These are phyloP conservation scores for Noctilio leporinus DNA, from an alignment of 2,113 vertebrate genomes.

Conservation along the genomic window DNA sequence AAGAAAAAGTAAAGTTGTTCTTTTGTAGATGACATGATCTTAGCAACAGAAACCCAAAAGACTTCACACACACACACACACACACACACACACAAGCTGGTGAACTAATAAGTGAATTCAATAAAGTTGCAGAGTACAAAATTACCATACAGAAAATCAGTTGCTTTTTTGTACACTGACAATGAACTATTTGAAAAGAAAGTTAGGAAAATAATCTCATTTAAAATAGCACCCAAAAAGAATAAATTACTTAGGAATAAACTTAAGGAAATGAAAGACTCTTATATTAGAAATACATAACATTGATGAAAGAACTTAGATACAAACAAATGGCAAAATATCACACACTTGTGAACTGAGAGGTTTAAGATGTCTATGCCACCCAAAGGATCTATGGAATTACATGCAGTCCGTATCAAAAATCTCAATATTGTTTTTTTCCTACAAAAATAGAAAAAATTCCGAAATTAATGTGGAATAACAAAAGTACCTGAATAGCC, in stretches of 20 bases:
- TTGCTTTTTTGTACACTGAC: not conserved
- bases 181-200: not conserved
- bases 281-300: not conserved
- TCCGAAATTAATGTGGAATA: not conserved
- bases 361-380: not conserved
- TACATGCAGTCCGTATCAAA: not conserved
- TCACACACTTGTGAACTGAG: not conserved
- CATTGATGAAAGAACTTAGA: not conserved
- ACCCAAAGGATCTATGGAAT: not conserved
- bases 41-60: not conserved
- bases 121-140: not conserved
- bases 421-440: not conserved
- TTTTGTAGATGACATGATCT: not conserved
- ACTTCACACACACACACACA: not conserved
- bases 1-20: not conserved
- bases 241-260: conserved; percentile 8
- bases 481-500: not conserved
- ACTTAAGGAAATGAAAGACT: not conserved
- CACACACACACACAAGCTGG: not conserved
- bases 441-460: not conserved
- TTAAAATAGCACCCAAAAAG: not conserved
- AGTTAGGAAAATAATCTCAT: not conserved
- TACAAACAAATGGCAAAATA: not conserved
- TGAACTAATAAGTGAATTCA: not conserved
- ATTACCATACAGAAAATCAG: not conserved